Conservation (phyloP, 2,797 vertebrate genomes). For the Scleropages formosus region DNA sequence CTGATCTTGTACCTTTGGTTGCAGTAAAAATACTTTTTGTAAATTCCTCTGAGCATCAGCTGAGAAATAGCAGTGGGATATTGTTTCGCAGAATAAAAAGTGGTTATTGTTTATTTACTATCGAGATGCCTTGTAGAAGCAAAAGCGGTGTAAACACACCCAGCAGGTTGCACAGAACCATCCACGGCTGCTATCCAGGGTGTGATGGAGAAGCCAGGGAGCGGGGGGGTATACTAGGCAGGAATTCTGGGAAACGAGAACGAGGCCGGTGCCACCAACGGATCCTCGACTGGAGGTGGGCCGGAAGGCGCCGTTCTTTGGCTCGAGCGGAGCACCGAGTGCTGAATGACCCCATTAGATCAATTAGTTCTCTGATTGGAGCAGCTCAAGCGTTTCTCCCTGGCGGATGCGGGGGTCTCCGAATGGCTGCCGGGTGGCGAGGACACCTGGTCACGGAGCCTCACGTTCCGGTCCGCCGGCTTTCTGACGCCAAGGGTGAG, state of each 20-base stretch:
- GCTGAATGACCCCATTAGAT: slow-evolving; percentile 21
- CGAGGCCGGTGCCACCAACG: slow-evolving; percentile 6
- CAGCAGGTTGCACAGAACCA: background rate
- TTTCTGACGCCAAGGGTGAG: background rate
- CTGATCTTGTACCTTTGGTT: no score
- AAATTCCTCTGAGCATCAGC: no score
- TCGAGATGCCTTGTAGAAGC: no score
- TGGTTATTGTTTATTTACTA: no score
- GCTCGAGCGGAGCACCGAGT: slow-evolving; percentile 1
- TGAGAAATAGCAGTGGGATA: no score
- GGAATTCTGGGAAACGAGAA: background rate
- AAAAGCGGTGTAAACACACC: background rate
- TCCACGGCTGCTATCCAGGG: slow-evolving; percentile 6
- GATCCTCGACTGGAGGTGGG: background rate
- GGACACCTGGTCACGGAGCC: background rate
- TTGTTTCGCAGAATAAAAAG: no score
- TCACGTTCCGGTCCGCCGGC: background rate
- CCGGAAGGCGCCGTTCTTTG: background rate
- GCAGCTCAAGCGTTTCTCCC: background rate
- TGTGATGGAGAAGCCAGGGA: background rate
- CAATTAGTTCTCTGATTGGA: slow-evolving; percentile 19
- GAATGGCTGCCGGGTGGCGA: background rate
- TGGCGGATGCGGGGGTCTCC: background rate
- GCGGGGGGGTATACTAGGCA: background rate
- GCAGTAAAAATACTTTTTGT: no score